Conservation (phyloP, 2,113 vertebrate genomes). For the Trematocara unimaculatum region DNA sequence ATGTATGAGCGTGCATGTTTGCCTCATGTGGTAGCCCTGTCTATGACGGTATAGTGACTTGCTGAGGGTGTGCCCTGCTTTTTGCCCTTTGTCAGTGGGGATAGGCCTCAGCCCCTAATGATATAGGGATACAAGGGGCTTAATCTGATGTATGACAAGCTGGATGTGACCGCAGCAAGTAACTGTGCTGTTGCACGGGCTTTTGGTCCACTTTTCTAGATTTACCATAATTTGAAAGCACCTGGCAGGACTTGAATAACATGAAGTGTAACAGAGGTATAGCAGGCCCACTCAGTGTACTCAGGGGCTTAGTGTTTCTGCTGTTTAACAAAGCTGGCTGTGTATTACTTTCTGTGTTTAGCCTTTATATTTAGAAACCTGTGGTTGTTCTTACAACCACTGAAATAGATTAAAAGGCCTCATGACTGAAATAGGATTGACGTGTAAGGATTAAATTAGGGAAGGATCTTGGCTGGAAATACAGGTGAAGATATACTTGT, state of each 20-base stretch:
- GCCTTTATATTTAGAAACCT: neutral
- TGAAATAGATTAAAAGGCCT: neutral
- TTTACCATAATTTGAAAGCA: neutral
- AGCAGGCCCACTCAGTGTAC: neutral
- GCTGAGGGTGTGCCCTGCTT: neutral
- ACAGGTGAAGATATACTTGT: neutral
- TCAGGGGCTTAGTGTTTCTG: neutral
- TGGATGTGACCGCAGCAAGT: neutral
- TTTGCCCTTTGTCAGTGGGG: neutral
- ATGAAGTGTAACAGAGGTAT: neutral
- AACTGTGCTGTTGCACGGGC: neutral
- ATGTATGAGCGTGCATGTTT: neutral
- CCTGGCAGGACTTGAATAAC: neutral
- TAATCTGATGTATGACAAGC: neutral
- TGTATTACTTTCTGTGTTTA: neutral
- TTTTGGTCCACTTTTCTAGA: neutral
- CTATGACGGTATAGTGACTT: neutral
- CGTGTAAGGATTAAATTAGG: neutral
- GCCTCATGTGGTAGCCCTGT: neutral
- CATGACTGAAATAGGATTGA: neutral
- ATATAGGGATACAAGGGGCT: neutral
- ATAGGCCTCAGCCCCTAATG: neutral
- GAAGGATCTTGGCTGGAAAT: neutral
- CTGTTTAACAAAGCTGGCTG: neutral
- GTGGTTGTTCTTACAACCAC: neutral